Conservation (phyloP, 2,888 invertebrate genomes). For the Epinotia bilunana region DNA sequence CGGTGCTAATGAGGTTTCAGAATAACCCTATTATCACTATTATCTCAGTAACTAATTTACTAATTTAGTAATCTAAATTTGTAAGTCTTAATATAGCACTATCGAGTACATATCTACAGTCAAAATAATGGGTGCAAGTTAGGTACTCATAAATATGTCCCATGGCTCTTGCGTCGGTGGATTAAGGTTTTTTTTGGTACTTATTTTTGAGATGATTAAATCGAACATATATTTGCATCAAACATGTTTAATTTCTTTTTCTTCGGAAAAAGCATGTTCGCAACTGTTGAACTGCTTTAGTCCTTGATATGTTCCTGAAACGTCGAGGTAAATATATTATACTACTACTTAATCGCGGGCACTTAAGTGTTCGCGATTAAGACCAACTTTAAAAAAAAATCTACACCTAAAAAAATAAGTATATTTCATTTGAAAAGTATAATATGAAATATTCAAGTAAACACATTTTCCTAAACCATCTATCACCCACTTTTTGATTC, state of each 20-base stretch:
- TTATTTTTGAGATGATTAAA: too few species aligned
- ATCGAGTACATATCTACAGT: too few species aligned
- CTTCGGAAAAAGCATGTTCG: too few species aligned
- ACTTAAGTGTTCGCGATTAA: neutral
- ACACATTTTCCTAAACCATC: conserved; percentile 32
- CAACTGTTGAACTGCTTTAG: too few species aligned
- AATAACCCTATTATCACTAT: conserved; percentile 21
- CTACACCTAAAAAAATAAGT: neutral
- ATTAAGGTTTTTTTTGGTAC: too few species aligned
- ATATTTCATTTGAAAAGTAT: neutral
- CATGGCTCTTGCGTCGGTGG: too few species aligned
- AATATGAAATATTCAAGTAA: neutral
- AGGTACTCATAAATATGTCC: too few species aligned
- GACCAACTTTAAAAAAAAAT: neutral
- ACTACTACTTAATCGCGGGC: too few species aligned
- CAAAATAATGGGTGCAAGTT: too few species aligned
- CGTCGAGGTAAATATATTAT: neutral
- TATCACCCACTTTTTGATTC: conserved; percentile 37
- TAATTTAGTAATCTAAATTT: neutral
- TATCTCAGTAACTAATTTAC: conserved; percentile 17
- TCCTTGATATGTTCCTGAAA: neutral
- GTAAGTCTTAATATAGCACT: neutral
- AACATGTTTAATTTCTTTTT: too few species aligned
- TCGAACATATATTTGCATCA: too few species aligned
- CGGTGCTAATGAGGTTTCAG: conserved; percentile 21